Evolutionary conservation across 2,888 invertebrate species (phyloP), one percentile per base, ranked within the genome.

Genomic region (Tipula vernalis): DNA sequence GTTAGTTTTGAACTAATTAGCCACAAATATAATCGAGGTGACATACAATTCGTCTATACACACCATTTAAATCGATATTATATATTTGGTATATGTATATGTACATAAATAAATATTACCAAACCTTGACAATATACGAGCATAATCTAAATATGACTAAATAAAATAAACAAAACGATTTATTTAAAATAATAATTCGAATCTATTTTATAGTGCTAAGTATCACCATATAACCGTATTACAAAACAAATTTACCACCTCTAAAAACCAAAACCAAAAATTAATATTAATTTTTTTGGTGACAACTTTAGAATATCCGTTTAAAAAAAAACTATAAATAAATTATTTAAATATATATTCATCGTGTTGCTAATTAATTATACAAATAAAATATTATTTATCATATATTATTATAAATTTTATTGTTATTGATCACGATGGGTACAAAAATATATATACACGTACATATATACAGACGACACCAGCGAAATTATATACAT

Each of bases 381-480:
- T 28, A 28, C 10, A 71, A 71, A 71, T 71, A 71, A 71, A 28
- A 71, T 71, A 71, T 71, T 71, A 71, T 71, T 71, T 71, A 71
- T 28, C 71, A 71, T 71, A 28, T 57, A 57, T 57, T 71, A 28
- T 71, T 71, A 71, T 71, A 71, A 71, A 71, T 71, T 71, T 71
- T 71, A 71, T 71, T 71, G 71, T 71, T 71, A 71, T 71, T 71
- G 71, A 71, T 71, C 71, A 71, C 71, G 71, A 71, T 71, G 71
- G 71, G 28, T 71, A 71, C 71, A 12, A 71, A 51, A 51, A 51
- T 51, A 5, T 28, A 18, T 51, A 15, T 51, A 44, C 8, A 15
- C 15, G 15, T 15, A n/a, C 5, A 0, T 15, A n/a, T 6, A 39
- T 39, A 39, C 39, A 39, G 28, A 71, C 28, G 28, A 28, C 71